These are phyloP conservation scores for Hippasteria phrygiana DNA, from an alignment of 53 echinoderm and acorn worm genomes.

Conservation along the genomic window DNA sequence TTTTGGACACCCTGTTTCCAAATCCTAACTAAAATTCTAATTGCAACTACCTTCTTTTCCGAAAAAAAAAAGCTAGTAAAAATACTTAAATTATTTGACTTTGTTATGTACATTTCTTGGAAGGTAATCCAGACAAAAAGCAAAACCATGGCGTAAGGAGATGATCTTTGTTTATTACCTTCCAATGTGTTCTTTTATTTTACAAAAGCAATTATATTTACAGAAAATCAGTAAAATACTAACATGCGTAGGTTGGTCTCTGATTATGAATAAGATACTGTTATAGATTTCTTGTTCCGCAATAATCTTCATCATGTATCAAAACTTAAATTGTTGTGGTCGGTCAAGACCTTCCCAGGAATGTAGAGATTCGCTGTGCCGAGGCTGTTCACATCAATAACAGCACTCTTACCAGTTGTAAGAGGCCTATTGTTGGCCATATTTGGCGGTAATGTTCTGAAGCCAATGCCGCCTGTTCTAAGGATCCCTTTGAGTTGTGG, in stretches of 20 bases:
- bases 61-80: too few species aligned
- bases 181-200: too few species aligned
- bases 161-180: too few species aligned
- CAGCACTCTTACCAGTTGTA: slow-evolving; percentile 49
- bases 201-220: too few species aligned
- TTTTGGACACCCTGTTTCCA: too few species aligned
- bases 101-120: too few species aligned
- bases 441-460: slow-evolving; percentile 30
- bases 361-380: slow-evolving; percentile 75
- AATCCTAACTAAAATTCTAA: too few species aligned
- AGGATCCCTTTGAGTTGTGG: slow-evolving; percentile 46
- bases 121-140: too few species aligned
- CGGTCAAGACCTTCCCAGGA: slow-evolving; percentile 28
- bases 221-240: too few species aligned
- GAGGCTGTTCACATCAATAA: slow-evolving; percentile 79
- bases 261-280: background rate
- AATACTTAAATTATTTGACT: too few species aligned
- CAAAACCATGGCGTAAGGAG: too few species aligned
- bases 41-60: too few species aligned
- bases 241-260: background rate
- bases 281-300: background rate
- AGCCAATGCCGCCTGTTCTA: slow-evolving; percentile 13
- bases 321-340: slow-evolving; percentile 34
- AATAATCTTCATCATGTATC: slow-evolving; percentile 16
- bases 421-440: slow-evolving; percentile 38